phyloP scores from a whole-genome alignment of 2,888 invertebrate genomes.

The Caradrina kadenii region DNA sequence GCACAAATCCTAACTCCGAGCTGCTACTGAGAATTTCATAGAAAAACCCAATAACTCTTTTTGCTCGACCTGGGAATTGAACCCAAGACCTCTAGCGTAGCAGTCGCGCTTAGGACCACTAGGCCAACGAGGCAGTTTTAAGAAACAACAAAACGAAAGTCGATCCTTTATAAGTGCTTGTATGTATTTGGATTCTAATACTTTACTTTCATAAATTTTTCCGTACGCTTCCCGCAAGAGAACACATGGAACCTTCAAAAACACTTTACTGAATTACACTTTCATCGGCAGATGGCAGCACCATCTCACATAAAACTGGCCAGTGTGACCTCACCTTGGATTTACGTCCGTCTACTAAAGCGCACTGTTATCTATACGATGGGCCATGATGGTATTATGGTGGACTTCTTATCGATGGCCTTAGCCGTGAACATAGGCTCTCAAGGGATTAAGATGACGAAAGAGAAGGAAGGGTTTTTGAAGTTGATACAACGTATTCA shows the following conservation, averaged over 20 bases:
- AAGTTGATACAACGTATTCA: too few relatives aligned
- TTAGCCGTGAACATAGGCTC: slow-evolving; percentile 35
- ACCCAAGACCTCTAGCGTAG: too few relatives aligned
- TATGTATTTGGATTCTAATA: too few relatives aligned
- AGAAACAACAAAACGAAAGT: too few relatives aligned
- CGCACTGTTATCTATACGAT: slow-evolving; percentile 49
- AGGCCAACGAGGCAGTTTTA: too few relatives aligned
- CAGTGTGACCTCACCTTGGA: slow-evolving; percentile 31
- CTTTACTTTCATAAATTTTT: neutral
- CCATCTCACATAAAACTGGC: slow-evolving; percentile 28
- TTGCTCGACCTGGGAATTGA: too few relatives aligned
- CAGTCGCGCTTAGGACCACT: too few relatives aligned
- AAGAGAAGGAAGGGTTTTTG: slow-evolving; percentile 6
- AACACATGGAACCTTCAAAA: slow-evolving; percentile 6
- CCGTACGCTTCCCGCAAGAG: neutral
- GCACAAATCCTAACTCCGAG: too few relatives aligned
- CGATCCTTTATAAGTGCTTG: too few relatives aligned
- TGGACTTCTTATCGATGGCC: slow-evolving; percentile 53
- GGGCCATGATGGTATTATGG: slow-evolving; percentile 31
- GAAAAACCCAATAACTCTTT: too few relatives aligned
- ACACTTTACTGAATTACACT: slow-evolving; percentile 19
- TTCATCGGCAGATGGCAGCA: slow-evolving; percentile 42
- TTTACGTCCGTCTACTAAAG: slow-evolving; percentile 44
- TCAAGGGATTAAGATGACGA: slow-evolving; percentile 20
- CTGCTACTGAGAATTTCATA: too few relatives aligned